phyloP scores from a whole-genome alignment of 2,113 vertebrate genomes.

The Phylloscopus trochilus region DNA sequence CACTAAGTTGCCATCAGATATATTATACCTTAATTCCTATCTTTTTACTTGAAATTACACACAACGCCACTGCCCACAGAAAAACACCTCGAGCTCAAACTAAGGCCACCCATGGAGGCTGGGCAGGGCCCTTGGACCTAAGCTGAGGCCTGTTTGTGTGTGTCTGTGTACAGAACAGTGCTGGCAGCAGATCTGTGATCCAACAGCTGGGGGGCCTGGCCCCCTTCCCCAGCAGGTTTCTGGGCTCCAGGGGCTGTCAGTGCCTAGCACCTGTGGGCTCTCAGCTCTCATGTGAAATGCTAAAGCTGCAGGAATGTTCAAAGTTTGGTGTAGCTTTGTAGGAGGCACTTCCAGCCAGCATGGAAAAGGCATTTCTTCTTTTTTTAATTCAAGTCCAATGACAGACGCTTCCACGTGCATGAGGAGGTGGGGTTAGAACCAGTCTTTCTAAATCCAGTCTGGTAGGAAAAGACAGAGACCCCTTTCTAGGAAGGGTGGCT shows the following conservation, averaged over 20 bases:
- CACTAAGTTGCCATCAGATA: neutral
- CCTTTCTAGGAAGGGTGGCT: neutral
- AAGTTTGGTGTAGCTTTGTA: fast-evolving
- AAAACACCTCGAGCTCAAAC: neutral
- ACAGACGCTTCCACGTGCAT: neutral
- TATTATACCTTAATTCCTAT: neutral
- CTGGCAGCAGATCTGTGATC: fast-evolving
- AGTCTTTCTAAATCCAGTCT: neutral
- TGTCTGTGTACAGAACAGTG: fast-evolving
- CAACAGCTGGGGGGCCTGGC: fast-evolving
- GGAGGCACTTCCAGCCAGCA: neutral
- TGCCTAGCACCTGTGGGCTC: fast-evolving
- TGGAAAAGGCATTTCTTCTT: neutral
- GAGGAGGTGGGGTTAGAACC: neutral
- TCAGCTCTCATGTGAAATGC: fast-evolving
- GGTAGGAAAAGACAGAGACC: neutral
- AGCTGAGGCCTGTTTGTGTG: fast-evolving
- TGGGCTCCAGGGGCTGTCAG: fast-evolving
- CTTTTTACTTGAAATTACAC: too few relatives aligned
- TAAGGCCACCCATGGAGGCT: fast-evolving
- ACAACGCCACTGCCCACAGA: neutral
- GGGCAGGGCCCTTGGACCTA: fast-evolving
- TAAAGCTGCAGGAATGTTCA: neutral
- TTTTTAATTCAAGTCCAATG: neutral
- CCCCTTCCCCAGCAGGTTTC: fast-evolving